Evolutionary conservation across 2,797 vertebrate species (phyloP).

Genomic region (Clarias fuscus): DNA sequence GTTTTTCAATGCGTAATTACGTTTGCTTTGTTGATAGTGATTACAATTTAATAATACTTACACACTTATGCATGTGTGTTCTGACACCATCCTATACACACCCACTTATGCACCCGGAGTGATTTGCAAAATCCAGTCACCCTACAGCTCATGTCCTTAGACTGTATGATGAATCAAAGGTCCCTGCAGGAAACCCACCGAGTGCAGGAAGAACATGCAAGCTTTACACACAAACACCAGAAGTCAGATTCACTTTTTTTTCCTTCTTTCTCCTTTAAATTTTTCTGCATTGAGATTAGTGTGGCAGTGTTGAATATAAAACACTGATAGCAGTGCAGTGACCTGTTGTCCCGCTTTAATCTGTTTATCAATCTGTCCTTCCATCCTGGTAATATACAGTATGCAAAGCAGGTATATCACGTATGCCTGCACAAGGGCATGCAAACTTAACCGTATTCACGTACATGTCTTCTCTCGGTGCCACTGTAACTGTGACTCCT

Average conservation of each 20-base stretch:
- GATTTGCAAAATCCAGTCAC: too few relatives aligned
- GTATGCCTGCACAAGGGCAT: not conserved
- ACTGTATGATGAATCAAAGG: too few relatives aligned
- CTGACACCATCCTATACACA: not conserved
- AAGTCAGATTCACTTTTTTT: too few relatives aligned
- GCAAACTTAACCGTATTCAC: not conserved
- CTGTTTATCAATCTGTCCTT: constrained; percentile 3
- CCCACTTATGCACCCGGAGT: too few relatives aligned
- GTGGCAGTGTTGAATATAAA: not conserved
- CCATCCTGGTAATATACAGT: not conserved
- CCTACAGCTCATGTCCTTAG: too few relatives aligned
- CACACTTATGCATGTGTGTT: too few relatives aligned
- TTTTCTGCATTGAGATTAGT: not conserved
- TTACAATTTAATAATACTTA: not conserved
- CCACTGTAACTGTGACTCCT: constrained; percentile 24
- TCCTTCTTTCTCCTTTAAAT: not conserved
- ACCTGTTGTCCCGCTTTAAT: not conserved
- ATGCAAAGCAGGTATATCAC: not conserved
- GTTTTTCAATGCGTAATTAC: not conserved
- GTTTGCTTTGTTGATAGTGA: not conserved
- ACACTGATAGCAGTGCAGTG: not conserved
- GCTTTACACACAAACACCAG: too few relatives aligned
- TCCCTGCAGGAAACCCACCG: too few relatives aligned
- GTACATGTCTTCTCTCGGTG: constrained; percentile 16
- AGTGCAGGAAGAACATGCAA: too few relatives aligned